These are phyloP conservation scores for Anolis apletophallus DNA, from an alignment of 2,797 vertebrate genomes.

Conservation along the genomic window DNA sequence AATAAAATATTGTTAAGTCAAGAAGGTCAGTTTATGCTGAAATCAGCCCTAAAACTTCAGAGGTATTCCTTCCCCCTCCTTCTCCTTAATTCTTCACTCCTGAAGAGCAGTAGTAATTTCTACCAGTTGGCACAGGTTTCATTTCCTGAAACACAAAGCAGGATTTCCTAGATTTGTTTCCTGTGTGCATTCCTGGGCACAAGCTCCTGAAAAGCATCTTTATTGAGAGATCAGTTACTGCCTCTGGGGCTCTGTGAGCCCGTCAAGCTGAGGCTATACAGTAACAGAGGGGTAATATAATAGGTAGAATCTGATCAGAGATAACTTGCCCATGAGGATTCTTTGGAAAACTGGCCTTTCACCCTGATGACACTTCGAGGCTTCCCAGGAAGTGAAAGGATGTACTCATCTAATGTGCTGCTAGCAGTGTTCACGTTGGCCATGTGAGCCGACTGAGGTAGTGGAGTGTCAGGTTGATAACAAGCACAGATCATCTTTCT, in stretches of 20 bases:
- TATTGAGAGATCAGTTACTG: slow-evolving; percentile 74
- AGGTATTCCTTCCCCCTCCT: slow-evolving; percentile 40
- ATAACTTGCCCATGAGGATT: slow-evolving; percentile 63
- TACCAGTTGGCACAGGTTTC: slow-evolving; percentile 75
- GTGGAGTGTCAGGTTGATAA: slow-evolving; percentile 38
- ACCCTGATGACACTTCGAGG: slow-evolving; percentile 42
- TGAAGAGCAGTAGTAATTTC: slow-evolving; percentile 70
- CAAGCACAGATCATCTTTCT: slow-evolving; percentile 55
- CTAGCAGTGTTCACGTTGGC: slow-evolving; percentile 31
- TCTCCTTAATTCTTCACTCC: slow-evolving; percentile 18
- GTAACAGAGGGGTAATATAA: slow-evolving; percentile 75
- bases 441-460: slow-evolving; percentile 9
- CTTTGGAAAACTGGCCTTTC: slow-evolving; percentile 54
- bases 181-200: slow-evolving; percentile 68
- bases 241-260: slow-evolving; percentile 63
- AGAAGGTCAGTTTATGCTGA: slow-evolving; percentile 67
- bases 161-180: slow-evolving; percentile 82
- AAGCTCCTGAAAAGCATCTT: slow-evolving; percentile 70
- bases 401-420: slow-evolving; percentile 26
- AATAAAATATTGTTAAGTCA: slow-evolving; percentile 67
- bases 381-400: slow-evolving; percentile 58
- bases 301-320: slow-evolving; percentile 73
- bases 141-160: slow-evolving; percentile 82
- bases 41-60: slow-evolving; percentile 66
- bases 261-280: slow-evolving; percentile 67